Base-by-base conservation (phyloP, 2,113 vertebrate genomes). In the Illadopsis cleaveri region DNA sequence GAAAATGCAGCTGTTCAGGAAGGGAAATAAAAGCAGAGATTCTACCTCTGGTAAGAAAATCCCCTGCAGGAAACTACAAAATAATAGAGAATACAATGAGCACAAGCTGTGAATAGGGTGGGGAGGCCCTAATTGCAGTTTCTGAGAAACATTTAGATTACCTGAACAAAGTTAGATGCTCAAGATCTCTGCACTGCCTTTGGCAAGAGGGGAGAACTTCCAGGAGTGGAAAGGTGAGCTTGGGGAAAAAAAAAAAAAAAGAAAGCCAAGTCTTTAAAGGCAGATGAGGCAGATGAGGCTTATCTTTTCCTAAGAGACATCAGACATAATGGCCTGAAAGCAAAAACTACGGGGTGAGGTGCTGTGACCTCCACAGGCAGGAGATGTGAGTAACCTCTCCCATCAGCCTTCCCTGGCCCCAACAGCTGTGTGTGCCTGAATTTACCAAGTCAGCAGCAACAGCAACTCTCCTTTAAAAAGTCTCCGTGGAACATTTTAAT, bases 401-500 rank as follows among this genome's bases (percentile, higher is more conserved):
- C 40, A 5, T 28, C 85, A 61, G 76, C 76, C 45, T 35, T 38
- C 35, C 73, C 85, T 45, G 66, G 38, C 62, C 88, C 56, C 42
- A 57, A 3, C 42, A 86, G 42, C 47, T 53, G 51, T 0, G 3
- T 16, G 25, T 12, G 24, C 38, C 40, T 10, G 37, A 53, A 84
- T 89, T 92, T 37, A 92, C 73, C 61, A 9, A 68, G 60, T 86
- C 85, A 86, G 33, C 65, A 89, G 79, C 45, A 80, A 17, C 45
- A 86, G 47, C 23, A 83, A 71, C 61, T 72, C 77, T 56, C 48
- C 69, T 82, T 89, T 94, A 45, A 92, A 90, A 84, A 75, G 44
- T 44, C 94, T 91, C 72, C 10, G 22, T 35, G 45, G 80, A 92
- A 53, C 57, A 37, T 83, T 96, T 91, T 92, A 94, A 97, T 95